Conservation (phyloP, 37 sponge, comb jelly and placozoan species). For the Beroe ovata region DNA sequence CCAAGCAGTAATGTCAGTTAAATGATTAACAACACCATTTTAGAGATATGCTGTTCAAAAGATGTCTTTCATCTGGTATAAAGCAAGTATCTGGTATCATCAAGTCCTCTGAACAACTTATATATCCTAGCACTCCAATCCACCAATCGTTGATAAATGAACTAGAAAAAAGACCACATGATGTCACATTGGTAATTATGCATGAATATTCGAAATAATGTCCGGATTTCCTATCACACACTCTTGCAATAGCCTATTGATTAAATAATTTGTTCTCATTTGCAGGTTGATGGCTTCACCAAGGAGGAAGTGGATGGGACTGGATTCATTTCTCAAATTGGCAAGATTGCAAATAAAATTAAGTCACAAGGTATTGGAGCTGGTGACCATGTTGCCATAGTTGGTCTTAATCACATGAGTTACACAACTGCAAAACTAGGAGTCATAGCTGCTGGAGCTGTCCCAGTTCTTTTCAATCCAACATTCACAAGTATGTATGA, state of each 20-base stretch:
- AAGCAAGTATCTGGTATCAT: conserved; percentile 15
- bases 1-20: too few species aligned
- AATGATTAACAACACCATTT: too few species aligned
- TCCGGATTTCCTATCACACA: too few species aligned
- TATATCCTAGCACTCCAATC: neutral
- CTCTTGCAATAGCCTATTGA: too few species aligned
- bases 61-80: conserved; percentile 2
- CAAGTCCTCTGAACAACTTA: neutral
- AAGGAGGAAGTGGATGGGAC: neutral
- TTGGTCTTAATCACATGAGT: conserved; percentile 37
- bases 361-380: neutral
- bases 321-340: neutral
- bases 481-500: conserved; percentile 8
- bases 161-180: neutral
- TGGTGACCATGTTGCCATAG: conserved; percentile 63
- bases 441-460: conserved; percentile 42
- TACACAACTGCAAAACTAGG: conserved; percentile 4
- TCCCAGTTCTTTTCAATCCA: conserved; percentile 61
- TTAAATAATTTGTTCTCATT: too few species aligned
- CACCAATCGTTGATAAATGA: neutral
- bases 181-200: neutral
- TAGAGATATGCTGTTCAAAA: neutral
- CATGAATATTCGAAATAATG: too few species aligned
- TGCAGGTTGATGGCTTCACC: conserved; percentile 8
- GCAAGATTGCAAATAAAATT: conserved; percentile 41